Conservation (phyloP, 92 coral and sea anemone species). For the Micromussa lordhowensis region DNA sequence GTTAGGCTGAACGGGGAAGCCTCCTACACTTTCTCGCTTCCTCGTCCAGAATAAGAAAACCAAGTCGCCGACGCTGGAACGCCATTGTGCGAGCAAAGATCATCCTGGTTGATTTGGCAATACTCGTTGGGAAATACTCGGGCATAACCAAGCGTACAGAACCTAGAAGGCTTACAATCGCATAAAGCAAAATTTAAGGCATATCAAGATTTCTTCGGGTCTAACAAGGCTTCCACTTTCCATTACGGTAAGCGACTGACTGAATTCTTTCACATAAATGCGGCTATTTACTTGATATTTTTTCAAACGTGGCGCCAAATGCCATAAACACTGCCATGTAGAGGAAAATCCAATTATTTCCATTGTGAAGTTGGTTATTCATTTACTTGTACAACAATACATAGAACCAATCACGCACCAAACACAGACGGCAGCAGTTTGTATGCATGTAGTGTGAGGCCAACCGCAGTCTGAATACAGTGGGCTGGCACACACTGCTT, state of each 20-base stretch:
- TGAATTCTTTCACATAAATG: background rate
- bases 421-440: too few species aligned
- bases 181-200: background rate
- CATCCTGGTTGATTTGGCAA: background rate
- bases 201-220: background rate
- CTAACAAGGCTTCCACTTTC: background rate
- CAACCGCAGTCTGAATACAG: too few species aligned
- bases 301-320: constrained; percentile 1
- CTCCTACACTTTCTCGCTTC: background rate
- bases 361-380: too few species aligned
- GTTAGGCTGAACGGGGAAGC: background rate
- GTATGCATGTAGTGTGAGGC: too few species aligned
- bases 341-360: too few species aligned
- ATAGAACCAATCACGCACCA: too few species aligned
- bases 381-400: too few species aligned
- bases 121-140: background rate
- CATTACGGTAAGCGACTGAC: background rate
- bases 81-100: background rate
- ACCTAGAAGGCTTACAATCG: background rate
- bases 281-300: background rate
- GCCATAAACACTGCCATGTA: too few species aligned
- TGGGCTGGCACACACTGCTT: too few species aligned
- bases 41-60: background rate
- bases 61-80: too few species aligned
- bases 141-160: background rate